These are phyloP conservation scores for Druceiella hillmani DNA, from an alignment of 2,888 invertebrate species.

Conservation along the genomic window DNA sequence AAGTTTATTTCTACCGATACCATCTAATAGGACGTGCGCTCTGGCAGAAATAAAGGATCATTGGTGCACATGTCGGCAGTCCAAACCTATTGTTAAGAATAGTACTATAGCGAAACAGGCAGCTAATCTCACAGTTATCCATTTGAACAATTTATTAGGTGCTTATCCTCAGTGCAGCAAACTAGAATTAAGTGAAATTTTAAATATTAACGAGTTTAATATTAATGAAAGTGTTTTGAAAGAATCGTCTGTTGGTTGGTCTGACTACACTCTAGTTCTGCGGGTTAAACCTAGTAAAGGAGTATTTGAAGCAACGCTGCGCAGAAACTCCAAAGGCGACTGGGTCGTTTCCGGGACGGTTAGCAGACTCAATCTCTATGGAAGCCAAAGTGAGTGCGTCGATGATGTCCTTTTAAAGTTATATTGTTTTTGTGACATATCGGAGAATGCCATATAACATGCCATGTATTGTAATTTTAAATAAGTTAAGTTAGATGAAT, in stretches of 20 bases:
- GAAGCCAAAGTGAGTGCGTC: conserved; percentile 66
- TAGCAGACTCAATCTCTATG: conserved; percentile 68
- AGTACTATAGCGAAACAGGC: conserved; percentile 44
- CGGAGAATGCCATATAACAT: too few relatives aligned
- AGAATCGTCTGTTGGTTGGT: conserved; percentile 28
- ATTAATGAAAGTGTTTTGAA: conserved; percentile 25
- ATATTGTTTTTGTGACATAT: conserved; percentile 81
- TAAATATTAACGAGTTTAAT: conserved; percentile 41
- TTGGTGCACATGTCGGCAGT: conserved; percentile 78
- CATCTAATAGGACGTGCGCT: conserved; percentile 62
- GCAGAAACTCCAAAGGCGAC: conserved; percentile 25
- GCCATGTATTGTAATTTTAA: too few relatives aligned
- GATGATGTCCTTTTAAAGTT: conserved; percentile 66
- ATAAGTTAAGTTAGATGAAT: too few relatives aligned
- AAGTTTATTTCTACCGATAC: conserved; percentile 69
- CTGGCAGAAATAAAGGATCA: conserved; percentile 69
- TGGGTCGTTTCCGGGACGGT: conserved; percentile 59
- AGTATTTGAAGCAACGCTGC: conserved; percentile 65
- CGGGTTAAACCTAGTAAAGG: conserved; percentile 54
- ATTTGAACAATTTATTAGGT: conserved; percentile 53
- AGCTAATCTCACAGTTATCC: conserved; percentile 49
- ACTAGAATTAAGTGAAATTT: conserved; percentile 49
- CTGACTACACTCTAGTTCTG: conserved; percentile 51
- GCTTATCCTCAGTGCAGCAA: conserved; percentile 54
- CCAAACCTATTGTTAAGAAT: conserved; percentile 42